These are phyloP conservation scores for Vireo altiloquus DNA, from an alignment of 2,113 vertebrate genomes.

Conservation along the genomic window DNA sequence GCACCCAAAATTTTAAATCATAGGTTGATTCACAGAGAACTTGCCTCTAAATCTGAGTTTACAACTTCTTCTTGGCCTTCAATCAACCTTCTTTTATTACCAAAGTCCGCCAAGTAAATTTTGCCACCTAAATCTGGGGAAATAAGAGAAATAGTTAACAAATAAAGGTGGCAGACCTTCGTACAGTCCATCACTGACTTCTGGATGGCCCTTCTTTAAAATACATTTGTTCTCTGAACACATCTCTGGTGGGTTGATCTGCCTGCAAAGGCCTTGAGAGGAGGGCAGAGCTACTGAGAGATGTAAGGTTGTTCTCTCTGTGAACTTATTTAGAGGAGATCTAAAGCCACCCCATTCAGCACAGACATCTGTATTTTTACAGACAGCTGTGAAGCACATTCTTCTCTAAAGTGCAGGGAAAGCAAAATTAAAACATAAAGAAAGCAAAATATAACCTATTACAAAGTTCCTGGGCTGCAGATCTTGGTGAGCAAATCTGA, in stretches of 20 bases:
- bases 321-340: background rate
- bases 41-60: conserved; percentile 69
- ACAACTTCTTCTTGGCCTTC: background rate
- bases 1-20: background rate
- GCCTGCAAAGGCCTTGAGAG: background rate
- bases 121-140: conserved; percentile 63
- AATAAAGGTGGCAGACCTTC: background rate
- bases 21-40: background rate
- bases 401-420: background rate
- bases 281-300: background rate
- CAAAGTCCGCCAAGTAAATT: conserved; percentile 68
- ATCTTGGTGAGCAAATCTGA: conserved; percentile 58
- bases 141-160: background rate
- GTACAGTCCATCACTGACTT: background rate
- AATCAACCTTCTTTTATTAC: conserved; percentile 23
- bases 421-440: background rate
- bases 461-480: conserved; percentile 67
- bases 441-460: conserved; percentile 50
- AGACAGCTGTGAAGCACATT: background rate
- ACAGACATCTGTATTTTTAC: background rate
- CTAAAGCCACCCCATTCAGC: background rate
- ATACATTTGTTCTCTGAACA: background rate
- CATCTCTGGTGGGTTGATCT: background rate
- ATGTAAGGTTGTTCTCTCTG: background rate
- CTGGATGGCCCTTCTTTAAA: background rate